Conservation (phyloP, 2,113 vertebrate species). For the Tragelaphus buxtoni region DNA sequence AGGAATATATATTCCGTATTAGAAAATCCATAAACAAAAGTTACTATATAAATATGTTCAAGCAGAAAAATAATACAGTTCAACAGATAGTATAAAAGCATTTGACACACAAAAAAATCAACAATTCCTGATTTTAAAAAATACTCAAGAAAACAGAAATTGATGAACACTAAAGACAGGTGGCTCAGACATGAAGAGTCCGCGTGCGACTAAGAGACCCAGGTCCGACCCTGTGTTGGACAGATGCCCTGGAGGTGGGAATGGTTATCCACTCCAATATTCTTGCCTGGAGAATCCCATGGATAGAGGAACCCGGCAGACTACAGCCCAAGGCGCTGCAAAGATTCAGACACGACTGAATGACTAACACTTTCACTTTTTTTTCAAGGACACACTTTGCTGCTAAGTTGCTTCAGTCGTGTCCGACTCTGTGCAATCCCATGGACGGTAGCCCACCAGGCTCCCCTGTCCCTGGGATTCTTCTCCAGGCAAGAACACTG, state of each 20-base stretch:
- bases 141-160: neutral
- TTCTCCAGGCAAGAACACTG: too few species aligned
- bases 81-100: neutral
- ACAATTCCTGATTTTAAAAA: neutral
- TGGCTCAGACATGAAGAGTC: neutral
- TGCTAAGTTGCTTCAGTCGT: too few species aligned
- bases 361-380: neutral
- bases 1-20: neutral
- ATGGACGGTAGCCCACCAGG: too few species aligned
- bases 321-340: neutral
- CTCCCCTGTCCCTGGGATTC: too few species aligned
- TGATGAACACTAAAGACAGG: neutral
- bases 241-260: neutral
- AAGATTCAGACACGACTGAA: neutral
- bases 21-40: neutral
- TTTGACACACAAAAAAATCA: neutral
- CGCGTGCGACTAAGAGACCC: neutral
- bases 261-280: neutral
- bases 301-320: neutral
- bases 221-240: neutral
- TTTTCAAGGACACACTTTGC: neutral
- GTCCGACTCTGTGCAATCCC: too few species aligned
- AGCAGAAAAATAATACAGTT: neutral
- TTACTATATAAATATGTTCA: neutral
- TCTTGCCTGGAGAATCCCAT: neutral